phyloP scores from a whole-genome alignment of 2,888 invertebrate genomes.

The Phragmatobia fuliginosa region DNA sequence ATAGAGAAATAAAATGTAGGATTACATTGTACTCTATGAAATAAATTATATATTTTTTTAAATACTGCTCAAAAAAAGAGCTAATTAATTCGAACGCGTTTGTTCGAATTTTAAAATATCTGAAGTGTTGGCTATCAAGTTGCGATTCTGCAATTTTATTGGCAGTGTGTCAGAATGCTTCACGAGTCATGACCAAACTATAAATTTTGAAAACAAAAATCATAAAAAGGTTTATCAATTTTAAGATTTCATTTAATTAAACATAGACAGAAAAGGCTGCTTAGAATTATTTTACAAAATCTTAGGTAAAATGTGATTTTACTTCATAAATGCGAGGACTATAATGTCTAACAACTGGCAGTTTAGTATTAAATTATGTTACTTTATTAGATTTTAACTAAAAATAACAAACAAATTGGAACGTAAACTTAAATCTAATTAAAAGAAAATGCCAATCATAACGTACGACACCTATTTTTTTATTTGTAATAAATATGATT shows the following conservation, averaged over 20 bases:
- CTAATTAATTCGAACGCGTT: neutral
- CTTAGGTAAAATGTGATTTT: conserved; percentile 52
- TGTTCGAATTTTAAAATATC: neutral
- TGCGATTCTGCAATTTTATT: neutral
- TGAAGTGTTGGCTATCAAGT: neutral
- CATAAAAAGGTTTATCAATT: neutral
- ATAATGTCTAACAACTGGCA: conserved; percentile 70
- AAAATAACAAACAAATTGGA: conserved; percentile 66
- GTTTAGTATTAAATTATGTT: conserved; percentile 62
- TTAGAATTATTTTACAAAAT: conserved; percentile 54
- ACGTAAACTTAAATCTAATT: conserved; percentile 66
- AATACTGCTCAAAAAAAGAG: neutral
- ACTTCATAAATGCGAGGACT: conserved; percentile 80
- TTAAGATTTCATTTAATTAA: neutral
- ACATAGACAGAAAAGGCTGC: conserved; percentile 28
- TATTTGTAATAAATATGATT: conserved; percentile 53
- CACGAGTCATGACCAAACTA: neutral
- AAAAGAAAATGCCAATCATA: conserved; percentile 79
- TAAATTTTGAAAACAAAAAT: neutral
- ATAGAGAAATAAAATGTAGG: too few relatives aligned
- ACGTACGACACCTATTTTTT: conserved; percentile 75
- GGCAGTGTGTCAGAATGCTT: conserved; percentile 1
- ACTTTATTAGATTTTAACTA: conserved; percentile 55
- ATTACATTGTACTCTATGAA: too few relatives aligned
- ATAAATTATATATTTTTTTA: neutral